Base-by-base conservation (phyloP, 2,888 invertebrate genomes). In the Pasiphila rectangulata region DNA sequence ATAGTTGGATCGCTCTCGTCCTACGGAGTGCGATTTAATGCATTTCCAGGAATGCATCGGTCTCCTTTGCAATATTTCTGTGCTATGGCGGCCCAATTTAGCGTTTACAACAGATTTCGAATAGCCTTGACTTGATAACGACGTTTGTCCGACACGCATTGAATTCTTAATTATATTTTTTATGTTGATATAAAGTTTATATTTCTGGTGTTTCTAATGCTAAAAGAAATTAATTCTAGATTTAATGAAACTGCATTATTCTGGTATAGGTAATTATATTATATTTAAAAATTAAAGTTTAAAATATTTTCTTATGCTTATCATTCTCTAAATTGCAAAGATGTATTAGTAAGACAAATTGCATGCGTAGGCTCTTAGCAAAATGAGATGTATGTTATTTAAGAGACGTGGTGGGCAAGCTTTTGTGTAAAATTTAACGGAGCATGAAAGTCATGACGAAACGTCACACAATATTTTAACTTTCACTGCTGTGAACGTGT, bases 11-110 rank as follows among this genome's bases (percentile, higher is more conserved):
- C 67, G 67, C 61, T 59, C 45, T 52, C 72, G 63, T 67, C 67
- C 67, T 75, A 75, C 75, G 76, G 70, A 73, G 74, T 72, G 67
- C 75, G 75, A 78, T 78, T 81, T 79, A 80, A 75, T 80, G 83
- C 83, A 79, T 76, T 87, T 84, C 83, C 77, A 69, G 76, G 85
- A 86, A 86, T 83, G 85, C 83, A 81, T 78, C 79, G 83, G 76
- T 75, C 77, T 73, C 78, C 74, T 80, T 86, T 79, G 78, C 82
- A 72, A 80, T 81, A 83, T 79, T 80, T 83, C 79, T 75, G 68
- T 77, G 73, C 69, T 75, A 75, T 72, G 63, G 62, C 41, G 66
- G 68, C 70, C 69, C 69, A 70, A 79, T 78, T 79, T 72, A 56
- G 72, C 59, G 65, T 59, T 64, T 45, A 68, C 69, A 61, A 59